These are phyloP conservation scores for Megaleporinus macrocephalus DNA, from an alignment of 2,113 vertebrate genomes.

Conservation along the genomic window DNA sequence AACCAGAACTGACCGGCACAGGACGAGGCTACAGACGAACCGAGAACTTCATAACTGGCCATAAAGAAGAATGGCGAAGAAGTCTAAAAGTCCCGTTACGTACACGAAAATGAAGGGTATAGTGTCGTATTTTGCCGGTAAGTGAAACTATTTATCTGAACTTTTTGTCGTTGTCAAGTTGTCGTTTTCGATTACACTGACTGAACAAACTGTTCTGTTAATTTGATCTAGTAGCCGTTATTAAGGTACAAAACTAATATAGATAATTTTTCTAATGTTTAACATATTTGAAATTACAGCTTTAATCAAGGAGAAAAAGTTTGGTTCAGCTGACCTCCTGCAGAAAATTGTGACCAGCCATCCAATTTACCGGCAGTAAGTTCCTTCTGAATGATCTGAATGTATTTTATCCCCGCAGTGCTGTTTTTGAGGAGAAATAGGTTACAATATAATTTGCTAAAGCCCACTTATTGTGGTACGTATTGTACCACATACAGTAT, in stretches of 20 bases:
- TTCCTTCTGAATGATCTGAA: slow-evolving; percentile 23
- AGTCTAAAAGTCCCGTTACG: slow-evolving; percentile 62
- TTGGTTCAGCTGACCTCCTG: slow-evolving; percentile 67
- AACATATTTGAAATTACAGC: slow-evolving; percentile 54
- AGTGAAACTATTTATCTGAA: slow-evolving; percentile 3
- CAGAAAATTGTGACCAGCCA: slow-evolving; percentile 70
- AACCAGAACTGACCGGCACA: slow-evolving; percentile 42
- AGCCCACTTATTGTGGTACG: neutral
- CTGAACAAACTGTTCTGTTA: too few species aligned
- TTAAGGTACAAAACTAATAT: too few species aligned
- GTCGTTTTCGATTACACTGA: too few species aligned
- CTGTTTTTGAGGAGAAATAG: neutral
- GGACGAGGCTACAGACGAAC: neutral
- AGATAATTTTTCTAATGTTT: neutral
- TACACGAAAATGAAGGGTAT: slow-evolving; percentile 75
- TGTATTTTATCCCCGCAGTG: too few species aligned
- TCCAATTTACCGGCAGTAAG: slow-evolving; percentile 71
- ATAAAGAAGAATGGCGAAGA: slow-evolving; percentile 64
- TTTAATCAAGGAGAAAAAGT: slow-evolving; percentile 76
- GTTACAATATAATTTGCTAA: neutral
- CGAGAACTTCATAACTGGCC: neutral
- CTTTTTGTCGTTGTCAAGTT: too few species aligned
- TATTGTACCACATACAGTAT: neutral
- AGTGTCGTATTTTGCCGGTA: slow-evolving; percentile 76
- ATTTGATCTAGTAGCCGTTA: too few species aligned